A percentile compares a stretch with the other conserved stretches of the same genome.
Evolutionary conservation across 1,140 invertebrate genomes (phyloP).

Genomic region (Ostrea edulis): DNA sequence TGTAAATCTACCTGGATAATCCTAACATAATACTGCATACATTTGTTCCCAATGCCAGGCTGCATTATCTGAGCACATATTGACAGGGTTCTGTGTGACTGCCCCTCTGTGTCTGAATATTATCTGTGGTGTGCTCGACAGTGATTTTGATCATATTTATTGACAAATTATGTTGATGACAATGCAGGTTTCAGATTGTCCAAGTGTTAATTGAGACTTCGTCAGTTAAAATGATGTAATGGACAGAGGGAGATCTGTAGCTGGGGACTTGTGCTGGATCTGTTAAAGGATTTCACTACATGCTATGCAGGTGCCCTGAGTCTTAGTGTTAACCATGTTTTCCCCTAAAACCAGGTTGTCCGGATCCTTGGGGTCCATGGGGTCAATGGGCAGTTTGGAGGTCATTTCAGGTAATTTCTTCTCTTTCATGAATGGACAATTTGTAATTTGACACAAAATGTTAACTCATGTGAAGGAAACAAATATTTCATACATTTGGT

Average conservation of each 20-base stretch:
- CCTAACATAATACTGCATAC: conserved; percentile 4
- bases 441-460: too few species aligned
- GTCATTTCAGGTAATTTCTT: conserved; percentile 41
- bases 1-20: conserved; percentile 23
- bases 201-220: not conserved
- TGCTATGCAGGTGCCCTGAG: not conserved
- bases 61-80: not conserved
- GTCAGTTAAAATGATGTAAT: not conserved
- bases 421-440: too few species aligned
- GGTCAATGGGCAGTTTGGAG: conserved; percentile 24
- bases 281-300: not conserved
- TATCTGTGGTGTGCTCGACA: not conserved
- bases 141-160: conserved; percentile 11
- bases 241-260: not conserved
- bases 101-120: not conserved
- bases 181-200: not conserved
- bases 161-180: not conserved
- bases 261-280: not conserved
- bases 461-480: too few species aligned
- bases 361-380: not conserved
- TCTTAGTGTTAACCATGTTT: not conserved
- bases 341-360: not conserved
- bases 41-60: not conserved
- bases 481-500: too few species aligned
- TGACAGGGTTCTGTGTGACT: not conserved